Conservation (phyloP, 2,797 vertebrate genomes). For the Scomberomorus guttatus region DNA sequence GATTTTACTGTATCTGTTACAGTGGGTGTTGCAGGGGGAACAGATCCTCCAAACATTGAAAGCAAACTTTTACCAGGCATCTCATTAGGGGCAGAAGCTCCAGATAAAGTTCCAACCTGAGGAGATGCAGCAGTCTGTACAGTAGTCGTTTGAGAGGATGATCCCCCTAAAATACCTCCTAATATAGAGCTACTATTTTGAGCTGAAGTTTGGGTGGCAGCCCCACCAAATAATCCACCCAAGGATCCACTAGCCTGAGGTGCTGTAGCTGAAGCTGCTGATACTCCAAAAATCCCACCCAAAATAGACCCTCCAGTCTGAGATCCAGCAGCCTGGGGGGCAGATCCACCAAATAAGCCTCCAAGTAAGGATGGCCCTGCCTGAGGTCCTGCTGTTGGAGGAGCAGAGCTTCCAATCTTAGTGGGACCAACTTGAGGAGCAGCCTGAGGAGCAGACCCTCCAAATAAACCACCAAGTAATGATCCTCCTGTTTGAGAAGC, state of each 20-base stretch:
- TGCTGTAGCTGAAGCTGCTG: conserved; percentile 66
- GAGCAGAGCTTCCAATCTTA: conserved; percentile 66
- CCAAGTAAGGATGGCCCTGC: conserved; percentile 85
- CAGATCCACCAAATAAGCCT: conserved; percentile 77
- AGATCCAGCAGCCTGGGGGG: conserved; percentile 61
- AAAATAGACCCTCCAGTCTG: conserved; percentile 78
- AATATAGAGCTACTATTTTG: conserved; percentile 75
- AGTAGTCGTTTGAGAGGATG: conserved; percentile 66
- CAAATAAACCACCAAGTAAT: conserved; percentile 86
- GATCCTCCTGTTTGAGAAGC: conserved; percentile 79
- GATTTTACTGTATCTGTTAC: conserved; percentile 60
- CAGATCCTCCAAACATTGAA: conserved; percentile 84
- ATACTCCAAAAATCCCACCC: conserved; percentile 81
- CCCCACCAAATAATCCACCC: conserved; percentile 72
- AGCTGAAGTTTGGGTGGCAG: conserved; percentile 63
- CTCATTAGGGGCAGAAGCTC: conserved; percentile 73
- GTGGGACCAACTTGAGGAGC: conserved; percentile 48
- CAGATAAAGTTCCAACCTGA: conserved; percentile 77
- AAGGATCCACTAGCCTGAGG: conserved; percentile 74
- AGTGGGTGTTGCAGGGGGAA: conserved; percentile 42
- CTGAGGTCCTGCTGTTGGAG: conserved; percentile 72
- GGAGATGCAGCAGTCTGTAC: conserved; percentile 64
- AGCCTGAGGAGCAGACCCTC: conserved; percentile 65
- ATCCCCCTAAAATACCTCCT: conserved; percentile 75
- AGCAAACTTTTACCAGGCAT: conserved; percentile 82